Base-by-base conservation (phyloP, 2,113 vertebrate species). In the Rhinopithecus roxellana region DNA sequence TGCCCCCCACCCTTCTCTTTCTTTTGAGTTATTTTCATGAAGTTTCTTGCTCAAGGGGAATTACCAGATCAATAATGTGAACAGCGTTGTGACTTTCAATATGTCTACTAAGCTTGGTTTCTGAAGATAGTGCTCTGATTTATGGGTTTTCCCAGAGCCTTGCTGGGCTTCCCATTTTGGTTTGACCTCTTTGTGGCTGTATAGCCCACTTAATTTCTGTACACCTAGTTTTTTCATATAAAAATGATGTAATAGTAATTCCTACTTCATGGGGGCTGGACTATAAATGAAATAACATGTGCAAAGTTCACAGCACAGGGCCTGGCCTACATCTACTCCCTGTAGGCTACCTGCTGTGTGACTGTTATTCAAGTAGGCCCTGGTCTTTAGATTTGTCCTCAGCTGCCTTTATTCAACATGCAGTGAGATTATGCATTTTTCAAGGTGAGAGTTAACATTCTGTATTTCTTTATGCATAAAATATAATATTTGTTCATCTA, bases 401-500 rank as follows among this genome's bases (percentile, higher is more conserved):
- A 3, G 32, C 48, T 18, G 1, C 2, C 13, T 55, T 20, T 77
- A 67, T 70, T 64, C 17, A 5, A 14, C n/a, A 50, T 64, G 17
- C 22, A 18, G 30, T 13, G 55, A 74, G 9, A 94, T 43, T 3
- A 23, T 22, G 11, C 48, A 3, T 30, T 81, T 90, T 82, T 88
- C 14, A 69, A 82, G 43, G n/a, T 57, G 12, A 48, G 59, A 48
- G 40, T 57, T 64, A 89, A 82, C 35, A 59, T 90, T 90, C 32
- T 93, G 35, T 32, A 22, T 90, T 93, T 90, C 61, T 93, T 91
- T 59, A 30, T 67, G 67, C 20, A 38, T 52, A 85, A 91, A 90
- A 64, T 30, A 13, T 2, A 30, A 78, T 57, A 5, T 88, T 87
- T 59, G 4, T 12, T 43, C 9, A n/a, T 35, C 9, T 67, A 11